Evolutionary conservation across 2,113 vertebrate species (phyloP).

Genomic region (Psilopogon haemacephalus): DNA sequence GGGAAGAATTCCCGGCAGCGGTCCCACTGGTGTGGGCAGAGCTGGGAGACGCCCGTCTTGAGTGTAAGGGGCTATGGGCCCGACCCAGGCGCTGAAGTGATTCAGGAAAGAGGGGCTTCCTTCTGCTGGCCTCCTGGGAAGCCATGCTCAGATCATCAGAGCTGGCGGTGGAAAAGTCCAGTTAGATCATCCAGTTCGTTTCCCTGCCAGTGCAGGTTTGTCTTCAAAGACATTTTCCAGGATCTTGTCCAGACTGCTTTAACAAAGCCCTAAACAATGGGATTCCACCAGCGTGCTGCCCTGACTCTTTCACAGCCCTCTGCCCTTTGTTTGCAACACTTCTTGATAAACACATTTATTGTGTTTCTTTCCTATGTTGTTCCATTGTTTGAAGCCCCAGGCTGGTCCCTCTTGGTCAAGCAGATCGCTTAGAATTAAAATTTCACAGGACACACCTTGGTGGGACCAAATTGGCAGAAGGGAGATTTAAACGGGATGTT

Average conservation of each 20-base stretch:
- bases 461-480: neutral
- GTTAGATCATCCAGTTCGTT: neutral
- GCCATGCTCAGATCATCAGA: neutral
- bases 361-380: neutral
- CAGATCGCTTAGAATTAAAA: neutral
- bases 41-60: neutral
- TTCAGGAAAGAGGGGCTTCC: neutral
- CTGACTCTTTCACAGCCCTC: neutral
- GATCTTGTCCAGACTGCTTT: slow-evolving; percentile 21
- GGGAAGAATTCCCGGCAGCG: neutral
- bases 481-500: no score
- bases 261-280: neutral
- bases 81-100: neutral
- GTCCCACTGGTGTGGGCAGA: neutral
- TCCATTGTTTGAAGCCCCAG: neutral
- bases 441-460: neutral
- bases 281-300: neutral
- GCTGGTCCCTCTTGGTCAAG: neutral
- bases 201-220: slow-evolving; percentile 25
- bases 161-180: neutral
- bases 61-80: neutral
- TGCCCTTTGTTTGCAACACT: fast-evolving
- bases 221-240: slow-evolving; percentile 34
- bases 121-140: neutral
- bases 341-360: neutral